Evolutionary conservation across 1,140 invertebrate genomes (phyloP).

Genomic region (Drosophila mayri): DNA sequence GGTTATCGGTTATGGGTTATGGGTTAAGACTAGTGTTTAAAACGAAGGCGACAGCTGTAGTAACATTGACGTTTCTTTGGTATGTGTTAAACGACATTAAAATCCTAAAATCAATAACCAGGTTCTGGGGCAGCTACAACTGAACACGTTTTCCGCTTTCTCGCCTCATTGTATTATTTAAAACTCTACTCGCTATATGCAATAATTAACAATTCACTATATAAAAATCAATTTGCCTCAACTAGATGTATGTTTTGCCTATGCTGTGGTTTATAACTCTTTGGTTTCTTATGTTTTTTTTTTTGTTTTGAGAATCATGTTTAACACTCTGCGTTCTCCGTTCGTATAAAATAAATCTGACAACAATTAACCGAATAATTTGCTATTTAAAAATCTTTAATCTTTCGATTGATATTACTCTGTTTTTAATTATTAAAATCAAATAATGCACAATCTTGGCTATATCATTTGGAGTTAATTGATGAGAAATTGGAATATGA

Average conservation of each 20-base stretch:
- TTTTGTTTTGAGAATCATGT: constrained; percentile 49
- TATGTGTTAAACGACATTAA: constrained; percentile 37
- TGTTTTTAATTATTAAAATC: constrained; percentile 53
- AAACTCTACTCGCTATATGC: constrained; percentile 76
- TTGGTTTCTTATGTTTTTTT: constrained; percentile 62
- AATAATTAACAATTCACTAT: constrained; percentile 83
- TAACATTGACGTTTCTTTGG: constrained; percentile 56
- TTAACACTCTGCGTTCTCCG: constrained; percentile 64
- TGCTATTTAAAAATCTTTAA: constrained; percentile 72
- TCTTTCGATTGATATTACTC: not conserved
- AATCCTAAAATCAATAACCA: constrained; percentile 58
- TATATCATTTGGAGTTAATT: constrained; percentile 46
- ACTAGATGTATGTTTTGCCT: constrained; percentile 49
- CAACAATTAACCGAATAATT: constrained; percentile 80
- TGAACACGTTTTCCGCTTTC: constrained; percentile 12
- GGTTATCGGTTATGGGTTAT: not conserved
- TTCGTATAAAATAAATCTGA: constrained; percentile 70
- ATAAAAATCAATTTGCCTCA: constrained; percentile 78
- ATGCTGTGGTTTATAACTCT: constrained; percentile 60
- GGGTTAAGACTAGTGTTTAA: constrained; percentile 24
- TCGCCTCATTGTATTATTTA: constrained; percentile 50
- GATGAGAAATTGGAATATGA: constrained; percentile 60
- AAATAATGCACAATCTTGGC: constrained; percentile 76
- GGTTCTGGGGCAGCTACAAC: constrained; percentile 41
- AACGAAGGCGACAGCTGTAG: constrained; percentile 61